Evolutionary conservation across 1,140 invertebrate genomes (phyloP).

Genomic region (Oreohelix idahoensis): DNA sequence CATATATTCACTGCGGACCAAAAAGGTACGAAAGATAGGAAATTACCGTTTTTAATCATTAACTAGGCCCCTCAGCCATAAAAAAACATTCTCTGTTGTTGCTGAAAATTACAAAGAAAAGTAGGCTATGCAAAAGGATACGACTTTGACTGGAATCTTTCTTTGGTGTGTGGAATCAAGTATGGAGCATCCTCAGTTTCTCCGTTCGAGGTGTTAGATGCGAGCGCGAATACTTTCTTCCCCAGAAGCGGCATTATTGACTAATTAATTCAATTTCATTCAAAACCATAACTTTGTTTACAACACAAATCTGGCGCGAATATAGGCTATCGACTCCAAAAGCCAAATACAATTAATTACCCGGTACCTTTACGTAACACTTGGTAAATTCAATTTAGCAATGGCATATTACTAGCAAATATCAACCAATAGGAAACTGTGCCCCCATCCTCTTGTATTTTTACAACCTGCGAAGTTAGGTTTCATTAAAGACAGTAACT

Average conservation of each 20-base stretch:
- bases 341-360: not conserved
- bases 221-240: slow-evolving; percentile 61
- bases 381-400: not conserved
- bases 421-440: too few species aligned
- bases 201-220: slow-evolving; percentile 57
- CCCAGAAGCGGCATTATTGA: slow-evolving; percentile 68
- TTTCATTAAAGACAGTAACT: too few species aligned
- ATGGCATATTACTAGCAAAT: too few species aligned
- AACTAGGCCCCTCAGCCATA: too few species aligned
- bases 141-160: slow-evolving; percentile 70
- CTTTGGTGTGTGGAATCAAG: slow-evolving; percentile 68
- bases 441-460: too few species aligned
- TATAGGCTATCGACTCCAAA: not conserved
- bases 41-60: too few species aligned
- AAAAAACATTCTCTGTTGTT: too few species aligned
- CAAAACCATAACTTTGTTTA: slow-evolving; percentile 1
- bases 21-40: too few species aligned
- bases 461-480: too few species aligned
- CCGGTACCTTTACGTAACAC: not conserved
- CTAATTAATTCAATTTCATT: not conserved
- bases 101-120: slow-evolving; percentile 50
- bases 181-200: slow-evolving; percentile 62
- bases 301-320: slow-evolving; percentile 22
- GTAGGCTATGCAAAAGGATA: too few species aligned
- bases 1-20: too few species aligned